phyloP scores from a whole-genome alignment of 1,140 invertebrate genomes.

The Drosophila triauraria region DNA sequence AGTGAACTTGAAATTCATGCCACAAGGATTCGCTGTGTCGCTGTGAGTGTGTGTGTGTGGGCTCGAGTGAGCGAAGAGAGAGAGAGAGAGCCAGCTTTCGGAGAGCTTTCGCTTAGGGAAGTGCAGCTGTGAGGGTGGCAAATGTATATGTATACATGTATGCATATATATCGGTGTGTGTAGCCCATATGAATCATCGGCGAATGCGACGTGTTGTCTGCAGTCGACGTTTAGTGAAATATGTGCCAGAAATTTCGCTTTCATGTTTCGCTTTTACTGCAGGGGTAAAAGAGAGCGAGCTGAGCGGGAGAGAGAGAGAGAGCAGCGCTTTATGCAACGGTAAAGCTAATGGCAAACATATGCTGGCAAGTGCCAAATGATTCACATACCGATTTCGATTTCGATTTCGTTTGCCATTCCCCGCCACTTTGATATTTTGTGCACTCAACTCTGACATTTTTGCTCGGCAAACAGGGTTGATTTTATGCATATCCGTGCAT shows the following conservation, averaged over 20 bases:
- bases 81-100: slow-evolving; percentile 15
- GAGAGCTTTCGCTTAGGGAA: slow-evolving; percentile 30
- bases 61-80: slow-evolving; percentile 24
- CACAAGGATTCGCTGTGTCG: slow-evolving; percentile 69
- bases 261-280: slow-evolving; percentile 62
- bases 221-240: slow-evolving; percentile 63
- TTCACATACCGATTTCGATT: slow-evolving; percentile 40
- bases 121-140: slow-evolving; percentile 34
- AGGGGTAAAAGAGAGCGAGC: slow-evolving; percentile 19
- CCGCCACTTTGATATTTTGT: slow-evolving; percentile 31
- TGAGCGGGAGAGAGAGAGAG: slow-evolving; percentile 1
- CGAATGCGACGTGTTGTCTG: slow-evolving; percentile 69
- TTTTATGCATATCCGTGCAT: slow-evolving; percentile 3
- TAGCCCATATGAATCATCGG: slow-evolving; percentile 62
- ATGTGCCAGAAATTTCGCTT: slow-evolving; percentile 83
- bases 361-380: slow-evolving; percentile 46
- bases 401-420: slow-evolving; percentile 60
- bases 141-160: slow-evolving; percentile 5
- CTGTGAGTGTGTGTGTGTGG: slow-evolving; percentile 20
- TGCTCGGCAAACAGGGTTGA: slow-evolving; percentile 4
- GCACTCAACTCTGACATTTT: slow-evolving; percentile 72
- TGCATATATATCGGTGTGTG: not conserved
- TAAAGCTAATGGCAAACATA: slow-evolving; percentile 34
- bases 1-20: slow-evolving; percentile 85
- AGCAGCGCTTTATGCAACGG: slow-evolving; percentile 63